These are phyloP conservation scores for Listronotus oregonensis DNA, from an alignment of 1,140 invertebrate genomes.

Conservation along the genomic window DNA sequence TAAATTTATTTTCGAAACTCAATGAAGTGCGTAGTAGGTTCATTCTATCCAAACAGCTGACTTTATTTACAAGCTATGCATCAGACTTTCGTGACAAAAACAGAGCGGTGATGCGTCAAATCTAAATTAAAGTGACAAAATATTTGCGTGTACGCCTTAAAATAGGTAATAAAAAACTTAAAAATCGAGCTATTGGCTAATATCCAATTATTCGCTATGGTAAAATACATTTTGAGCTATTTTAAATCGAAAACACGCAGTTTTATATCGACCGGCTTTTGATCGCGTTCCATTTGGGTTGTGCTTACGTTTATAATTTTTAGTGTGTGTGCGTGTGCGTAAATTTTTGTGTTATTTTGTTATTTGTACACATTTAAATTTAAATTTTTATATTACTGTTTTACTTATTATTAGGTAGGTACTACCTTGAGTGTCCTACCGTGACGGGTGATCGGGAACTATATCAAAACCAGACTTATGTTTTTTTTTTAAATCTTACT, in stretches of 20 bases:
- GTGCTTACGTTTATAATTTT: not conserved
- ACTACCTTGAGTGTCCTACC: not conserved
- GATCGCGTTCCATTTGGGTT: slow-evolving; percentile 3
- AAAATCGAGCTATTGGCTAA: slow-evolving; percentile 26
- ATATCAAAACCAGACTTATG: no score
- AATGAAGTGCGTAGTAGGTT: no score
- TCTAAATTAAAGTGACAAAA: not conserved
- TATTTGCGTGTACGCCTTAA: slow-evolving; percentile 21
- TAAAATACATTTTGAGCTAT: slow-evolving; percentile 20
- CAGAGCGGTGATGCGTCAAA: not conserved
- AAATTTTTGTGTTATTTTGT: not conserved
- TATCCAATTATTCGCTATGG: slow-evolving; percentile 23
- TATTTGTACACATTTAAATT: not conserved
- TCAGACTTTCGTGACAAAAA: no score
- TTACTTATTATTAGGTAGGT: not conserved
- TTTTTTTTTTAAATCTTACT: no score
- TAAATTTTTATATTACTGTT: not conserved
- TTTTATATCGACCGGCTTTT: slow-evolving; percentile 13
- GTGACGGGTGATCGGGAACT: no score
- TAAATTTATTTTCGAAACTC: no score
- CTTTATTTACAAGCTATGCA: no score
- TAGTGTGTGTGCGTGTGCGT: not conserved
- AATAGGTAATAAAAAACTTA: slow-evolving; percentile 33
- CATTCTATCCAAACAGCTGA: no score
- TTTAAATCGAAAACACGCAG: slow-evolving; percentile 19